Base-by-base conservation (phyloP, 53 echinoderm and acorn worm genomes). In the Luidia sarsii region DNA sequence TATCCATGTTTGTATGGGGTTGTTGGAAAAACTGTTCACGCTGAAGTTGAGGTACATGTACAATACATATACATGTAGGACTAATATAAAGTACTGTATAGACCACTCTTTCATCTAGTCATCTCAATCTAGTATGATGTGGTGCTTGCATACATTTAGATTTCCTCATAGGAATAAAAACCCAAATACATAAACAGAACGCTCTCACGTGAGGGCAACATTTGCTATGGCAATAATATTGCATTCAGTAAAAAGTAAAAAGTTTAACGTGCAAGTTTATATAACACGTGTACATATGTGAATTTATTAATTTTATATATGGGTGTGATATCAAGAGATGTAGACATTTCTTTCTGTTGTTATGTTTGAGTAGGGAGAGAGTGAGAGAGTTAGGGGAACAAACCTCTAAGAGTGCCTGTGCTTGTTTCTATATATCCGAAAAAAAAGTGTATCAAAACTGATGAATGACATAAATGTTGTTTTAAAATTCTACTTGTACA, bases 261-360 rank as follows among this genome's bases (percentile, higher is more conserved):
- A 77, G 32, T 15, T 61, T 59, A 59, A 77, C 61, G 77, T 77
- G 77, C 77, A 72, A 77, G 43, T 77, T 77, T 41, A 59, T 59
- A 59, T 59, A n/a, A n/a, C n/a, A 77, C 60, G 31, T 77, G 60
- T 77, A 77, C 29, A 77, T 54, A 28, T 61, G 77, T 61, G 77
- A 77, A 77, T 77, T 60, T 43, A 77, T 77, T 60, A 77, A 77
- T 77, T 77, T 77, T 77, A 77, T 77, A 77, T 77, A 77, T 60
- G 0, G 20, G 48, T 61, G 77, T 60, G 59, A 45, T 61, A 77
- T 77, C 61, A 77, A 77, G 37, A 48, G 77, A 77, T 77, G 77
- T 77, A 77, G 77, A 77, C 27, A 77, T n/a, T 77, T 67, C 39
- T 59, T 61, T n/a, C n/a, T n/a, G n/a, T n/a, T n/a, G n/a, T 77